Percentiles rank a stretch among this genome's conserved stretches.
phyloP scores from a whole-genome alignment of 37 sponge, comb jelly and placozoan genomes.

The Spongilla lacustris region DNA sequence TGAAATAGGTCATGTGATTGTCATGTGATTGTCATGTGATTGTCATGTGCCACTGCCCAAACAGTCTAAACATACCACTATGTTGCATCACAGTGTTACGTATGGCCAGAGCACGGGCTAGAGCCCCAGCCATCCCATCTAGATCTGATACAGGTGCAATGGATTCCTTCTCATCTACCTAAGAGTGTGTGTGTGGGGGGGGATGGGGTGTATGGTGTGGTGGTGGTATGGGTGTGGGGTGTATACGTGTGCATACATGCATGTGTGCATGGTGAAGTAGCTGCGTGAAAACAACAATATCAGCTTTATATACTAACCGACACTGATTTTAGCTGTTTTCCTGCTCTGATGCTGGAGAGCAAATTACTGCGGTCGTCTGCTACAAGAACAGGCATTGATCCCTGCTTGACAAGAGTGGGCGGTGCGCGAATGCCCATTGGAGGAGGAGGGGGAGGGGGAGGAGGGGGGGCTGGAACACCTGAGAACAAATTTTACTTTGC shows the following conservation, averaged over 20 bases:
- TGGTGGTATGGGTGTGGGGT: too few species aligned
- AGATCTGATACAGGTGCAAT: constrained; percentile 2
- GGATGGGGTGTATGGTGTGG: too few species aligned
- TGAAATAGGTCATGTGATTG: too few species aligned
- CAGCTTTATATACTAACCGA: too few species aligned
- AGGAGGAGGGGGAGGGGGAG: constrained; percentile 12
- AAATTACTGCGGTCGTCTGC: constrained; percentile 54
- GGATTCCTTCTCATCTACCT: not conserved
- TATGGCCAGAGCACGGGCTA: constrained; percentile 63
- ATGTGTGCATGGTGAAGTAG: too few species aligned
- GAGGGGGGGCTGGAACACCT: too few species aligned
- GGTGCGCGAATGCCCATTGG: not conserved
- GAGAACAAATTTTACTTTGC: too few species aligned
- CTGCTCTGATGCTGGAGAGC: constrained; percentile 58
- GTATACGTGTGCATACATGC: not conserved
- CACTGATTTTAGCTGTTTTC: constrained; percentile 41
- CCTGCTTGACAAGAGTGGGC: not conserved
- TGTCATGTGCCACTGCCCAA: too few species aligned
- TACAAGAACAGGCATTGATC: not conserved
- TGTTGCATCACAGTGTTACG: constrained; percentile 49
- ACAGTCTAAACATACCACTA: constrained; percentile 9
- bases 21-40: too few species aligned
- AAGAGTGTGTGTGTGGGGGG: not conserved
- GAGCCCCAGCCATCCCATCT: constrained; percentile 79
- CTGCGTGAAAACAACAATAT: too few species aligned